phyloP scores from a whole-genome alignment of 2,888 invertebrate genomes.

The Piscicola geometra region DNA sequence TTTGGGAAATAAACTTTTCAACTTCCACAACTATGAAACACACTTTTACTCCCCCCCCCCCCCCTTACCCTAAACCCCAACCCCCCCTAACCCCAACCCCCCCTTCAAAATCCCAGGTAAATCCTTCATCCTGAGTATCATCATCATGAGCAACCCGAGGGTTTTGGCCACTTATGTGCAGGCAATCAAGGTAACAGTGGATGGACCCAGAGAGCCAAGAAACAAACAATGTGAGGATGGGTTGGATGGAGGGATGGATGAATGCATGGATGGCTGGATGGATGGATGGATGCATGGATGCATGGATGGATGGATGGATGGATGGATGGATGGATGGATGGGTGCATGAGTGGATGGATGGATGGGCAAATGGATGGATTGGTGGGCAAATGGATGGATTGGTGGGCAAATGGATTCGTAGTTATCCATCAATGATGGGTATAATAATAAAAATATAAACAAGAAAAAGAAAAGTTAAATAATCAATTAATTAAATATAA shows the following conservation, averaged over 20 bases:
- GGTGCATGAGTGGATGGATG: background rate
- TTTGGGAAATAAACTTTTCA: no score
- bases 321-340: background rate
- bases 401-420: background rate
- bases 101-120: slow-evolving; percentile 30
- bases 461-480: no score
- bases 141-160: slow-evolving; percentile 22
- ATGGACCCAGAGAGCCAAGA: slow-evolving; percentile 37
- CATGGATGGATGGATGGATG: background rate
- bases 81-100: no score
- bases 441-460: no score
- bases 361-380: background rate
- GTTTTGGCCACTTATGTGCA: slow-evolving; percentile 33
- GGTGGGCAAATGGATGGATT: background rate
- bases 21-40: no score
- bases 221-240: slow-evolving; percentile 18
- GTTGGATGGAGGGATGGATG: slow-evolving; percentile 3
- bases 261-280: background rate
- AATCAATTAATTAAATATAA: no score
- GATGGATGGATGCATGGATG: background rate
- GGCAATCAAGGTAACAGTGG: slow-evolving; percentile 38
- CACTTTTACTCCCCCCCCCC: no score
- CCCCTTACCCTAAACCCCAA: no score
- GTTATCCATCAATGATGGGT: background rate
- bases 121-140: slow-evolving; percentile 30